phyloP scores from a whole-genome alignment of 2,113 vertebrate genomes.

The Colaptes auratus region DNA sequence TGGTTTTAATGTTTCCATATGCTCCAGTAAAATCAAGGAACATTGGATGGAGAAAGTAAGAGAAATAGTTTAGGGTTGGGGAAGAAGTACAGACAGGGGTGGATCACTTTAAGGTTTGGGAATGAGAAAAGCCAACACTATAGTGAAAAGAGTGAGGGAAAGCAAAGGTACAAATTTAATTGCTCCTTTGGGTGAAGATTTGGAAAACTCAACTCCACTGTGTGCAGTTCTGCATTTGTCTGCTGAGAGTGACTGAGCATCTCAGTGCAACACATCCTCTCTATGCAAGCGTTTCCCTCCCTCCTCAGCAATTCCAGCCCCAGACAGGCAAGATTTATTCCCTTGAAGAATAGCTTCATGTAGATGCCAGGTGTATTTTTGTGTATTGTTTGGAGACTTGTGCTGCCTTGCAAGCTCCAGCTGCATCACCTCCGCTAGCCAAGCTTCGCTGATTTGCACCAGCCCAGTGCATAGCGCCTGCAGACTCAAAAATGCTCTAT shows the following conservation, averaged over 20 bases:
- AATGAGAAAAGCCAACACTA: neutral
- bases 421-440: neutral
- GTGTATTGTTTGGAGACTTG: neutral
- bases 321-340: neutral
- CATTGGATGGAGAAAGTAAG: neutral
- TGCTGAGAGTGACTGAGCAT: neutral
- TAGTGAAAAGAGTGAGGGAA: neutral
- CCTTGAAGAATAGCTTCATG: neutral
- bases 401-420: neutral
- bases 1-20: neutral
- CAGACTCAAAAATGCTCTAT: neutral
- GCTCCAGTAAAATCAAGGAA: neutral
- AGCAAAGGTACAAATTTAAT: neutral
- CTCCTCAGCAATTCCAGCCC: neutral
- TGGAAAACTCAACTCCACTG: neutral
- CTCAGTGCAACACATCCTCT: neutral
- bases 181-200: neutral
- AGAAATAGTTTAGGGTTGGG: neutral
- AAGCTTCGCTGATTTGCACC: neutral
- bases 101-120: neutral
- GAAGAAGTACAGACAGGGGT: neutral
- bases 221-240: neutral
- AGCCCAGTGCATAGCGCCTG: neutral
- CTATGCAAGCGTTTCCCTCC: neutral
- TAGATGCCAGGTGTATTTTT: neutral